Evolutionary conservation across 2,888 invertebrate species (phyloP).

Genomic region (Achlya flavicornis): DNA sequence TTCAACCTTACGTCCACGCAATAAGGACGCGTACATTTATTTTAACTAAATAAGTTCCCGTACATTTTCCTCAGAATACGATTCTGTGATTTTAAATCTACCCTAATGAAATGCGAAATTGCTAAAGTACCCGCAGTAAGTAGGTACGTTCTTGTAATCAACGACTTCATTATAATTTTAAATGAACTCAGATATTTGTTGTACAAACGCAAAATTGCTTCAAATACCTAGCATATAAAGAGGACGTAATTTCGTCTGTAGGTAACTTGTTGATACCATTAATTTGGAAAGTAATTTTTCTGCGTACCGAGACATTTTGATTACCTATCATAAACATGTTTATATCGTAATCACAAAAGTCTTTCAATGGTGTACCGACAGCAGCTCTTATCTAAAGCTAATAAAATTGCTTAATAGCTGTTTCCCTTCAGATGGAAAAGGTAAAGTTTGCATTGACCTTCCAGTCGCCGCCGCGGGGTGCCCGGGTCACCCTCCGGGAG

Average conservation of each 20-base stretch:
- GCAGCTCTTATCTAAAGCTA: conserved; percentile 54
- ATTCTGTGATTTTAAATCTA: conserved; percentile 3
- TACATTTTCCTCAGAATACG: background rate
- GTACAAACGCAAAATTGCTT: conserved; percentile 4
- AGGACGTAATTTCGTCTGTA: background rate
- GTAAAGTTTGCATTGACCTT: conserved; percentile 66
- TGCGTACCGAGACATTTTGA: conserved; percentile 18
- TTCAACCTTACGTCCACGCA: conserved; percentile 37
- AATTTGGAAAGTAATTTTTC: conserved; percentile 14
- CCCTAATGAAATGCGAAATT: conserved; percentile 1
- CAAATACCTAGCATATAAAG: background rate
- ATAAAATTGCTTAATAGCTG: conserved; percentile 58
- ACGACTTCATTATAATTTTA: conserved; percentile 7
- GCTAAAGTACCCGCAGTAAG: background rate
- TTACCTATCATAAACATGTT: conserved; percentile 37
- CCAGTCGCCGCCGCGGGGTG: conserved; percentile 40
- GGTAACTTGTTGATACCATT: conserved; percentile 9
- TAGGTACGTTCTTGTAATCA: background rate
- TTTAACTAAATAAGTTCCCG: background rate
- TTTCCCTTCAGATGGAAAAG: conserved; percentile 50
- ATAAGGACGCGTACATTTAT: background rate
- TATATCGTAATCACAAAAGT: conserved; percentile 39
- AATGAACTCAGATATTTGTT: conserved; percentile 3
- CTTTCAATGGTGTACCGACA: conserved; percentile 32
- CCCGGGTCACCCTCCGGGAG: conserved; percentile 27